Evolutionary conservation across 2,113 vertebrate species (phyloP), one percentile per base, ranked within the genome.

Genomic region (Anarhynchus alexandrinus): DNA sequence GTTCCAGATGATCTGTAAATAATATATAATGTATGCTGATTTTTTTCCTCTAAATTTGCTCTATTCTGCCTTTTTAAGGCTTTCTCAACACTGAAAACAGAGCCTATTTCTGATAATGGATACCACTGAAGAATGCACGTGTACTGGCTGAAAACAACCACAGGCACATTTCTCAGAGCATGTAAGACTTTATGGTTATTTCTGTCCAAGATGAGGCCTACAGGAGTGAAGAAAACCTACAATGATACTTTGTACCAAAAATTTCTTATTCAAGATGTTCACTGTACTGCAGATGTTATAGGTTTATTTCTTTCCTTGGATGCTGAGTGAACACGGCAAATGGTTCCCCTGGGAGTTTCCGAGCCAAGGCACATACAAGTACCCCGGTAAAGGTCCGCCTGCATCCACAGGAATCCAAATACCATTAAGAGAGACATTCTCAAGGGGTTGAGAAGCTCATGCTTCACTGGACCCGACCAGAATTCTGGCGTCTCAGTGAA

Each of bases 291-390:
- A 92, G 86, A 84, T 78, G 55, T 74, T 86, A 36, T 12, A 82
- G 73, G 77, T 84, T 92, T 89, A 71, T 88, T 88, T 72, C 66
- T 82, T 73, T 54, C 21, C 57, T 77, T 54, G 19, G 11, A 73
- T 49, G 40, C 64, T 64, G 71, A 77, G 52, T 21, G 42, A 69
- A 58, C 27, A n/a, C 15, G n/a, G 78, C 13, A n/a, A 66, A 83
- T 17, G 0, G 0, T 49, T 58, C 59, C 59, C 51, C 12, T 1
- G 10, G 26, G 88, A 83, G 7, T 23, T 9, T 6, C 1, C 0
- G 0, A 73, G 65, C 17, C 45, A 40, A 92, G 54, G 58, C 49
- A 70, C 43, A 57, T 1, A 16, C 9, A 70, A 1, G 42, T 12
- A 73, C 66, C 74, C 58, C 59, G 73, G 51, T 71, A 71, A 93